Evolutionary conservation across 1,140 invertebrate species (phyloP), one percentile per base, ranked within the genome.

Genomic region (Meloidogyne chitwoodi): DNA sequence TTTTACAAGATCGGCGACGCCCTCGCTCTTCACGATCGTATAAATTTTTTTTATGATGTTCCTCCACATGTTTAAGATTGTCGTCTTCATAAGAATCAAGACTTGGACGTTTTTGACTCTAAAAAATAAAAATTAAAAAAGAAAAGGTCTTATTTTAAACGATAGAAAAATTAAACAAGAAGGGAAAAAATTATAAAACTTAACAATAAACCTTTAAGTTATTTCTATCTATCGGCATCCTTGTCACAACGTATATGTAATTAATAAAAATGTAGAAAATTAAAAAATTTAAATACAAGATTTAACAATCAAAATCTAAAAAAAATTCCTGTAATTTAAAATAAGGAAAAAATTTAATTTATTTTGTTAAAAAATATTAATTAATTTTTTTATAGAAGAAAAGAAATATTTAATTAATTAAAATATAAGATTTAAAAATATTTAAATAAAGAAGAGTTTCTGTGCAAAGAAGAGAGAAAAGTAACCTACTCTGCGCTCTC

Each of bases 201-300:
- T 22, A 3, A 56, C 6, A 56, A n/a, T n/a, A 56, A 56, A 56
- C 48, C 48, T 56, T 19, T 56, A 14, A 1, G 16, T 44, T 44
- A 44, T 22, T 56, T 56, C 4, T 56, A n/a, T n/a, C 5, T n/a
- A 3, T n/a, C 1, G 48, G 48, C 48, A 56, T 44, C 16, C 19
- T n/a, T n/a, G 6, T n/a, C n/a, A n/a, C 0, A 1, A 6, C 6
- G 4, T 56, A n/a, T n/a, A 5, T 16, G 0, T n/a, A 6, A 0
- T 56, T 22, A 56, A 56, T 56, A 22, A 56, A 56, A 56, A 6
- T 22, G n/a, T 8, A n/a, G n/a, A 56, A 56, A 10, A 16, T 19
- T n/a, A 0, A n/a, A n/a, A n/a, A n/a, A n/a, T n/a, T n/a, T n/a
- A n/a, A 56, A 56, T 6, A 44, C 41, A 19, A 44, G 16, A 1